Percentiles rank a stretch among this genome's conserved stretches.
phyloP scores from a whole-genome alignment of 2,888 invertebrate species.

The Drosophila emarginata region DNA sequence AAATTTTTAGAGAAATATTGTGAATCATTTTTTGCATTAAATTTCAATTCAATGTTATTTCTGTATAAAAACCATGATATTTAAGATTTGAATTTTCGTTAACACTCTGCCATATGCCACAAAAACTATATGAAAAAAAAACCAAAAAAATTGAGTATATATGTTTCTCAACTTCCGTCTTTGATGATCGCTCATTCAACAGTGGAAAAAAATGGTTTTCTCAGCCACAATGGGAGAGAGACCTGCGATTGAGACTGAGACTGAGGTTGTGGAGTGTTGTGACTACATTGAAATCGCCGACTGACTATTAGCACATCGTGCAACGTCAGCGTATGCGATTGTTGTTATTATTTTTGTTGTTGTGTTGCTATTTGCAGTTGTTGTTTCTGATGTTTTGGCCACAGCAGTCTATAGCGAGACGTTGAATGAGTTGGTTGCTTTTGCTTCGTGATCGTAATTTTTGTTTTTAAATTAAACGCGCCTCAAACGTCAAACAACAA shows the following conservation, averaged over 20 bases:
- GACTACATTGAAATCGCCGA: conserved; percentile 22
- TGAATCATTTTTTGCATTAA: no score
- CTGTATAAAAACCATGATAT: no score
- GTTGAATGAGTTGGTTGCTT: conserved; percentile 35
- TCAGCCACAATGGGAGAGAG: conserved; percentile 4
- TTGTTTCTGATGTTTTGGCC: conserved; percentile 31
- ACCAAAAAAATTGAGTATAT: conserved; percentile 10
- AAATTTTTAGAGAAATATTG: no score
- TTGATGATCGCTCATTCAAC: conserved; percentile 25
- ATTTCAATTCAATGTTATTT: no score
- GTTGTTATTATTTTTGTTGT: conserved; percentile 1
- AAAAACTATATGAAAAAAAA: no score
- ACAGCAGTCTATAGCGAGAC: conserved; percentile 18
- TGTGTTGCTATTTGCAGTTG: conserved; percentile 13
- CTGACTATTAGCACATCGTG: conserved; percentile 48
- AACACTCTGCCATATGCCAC: no score
- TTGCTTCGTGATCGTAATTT: conserved; percentile 66
- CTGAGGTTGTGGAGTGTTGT: neutral
- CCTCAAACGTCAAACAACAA: conserved; percentile 47
- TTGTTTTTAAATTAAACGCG: conserved; percentile 65
- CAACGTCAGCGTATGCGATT: conserved; percentile 53
- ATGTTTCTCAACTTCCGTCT: conserved; percentile 41
- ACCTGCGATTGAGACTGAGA: neutral
- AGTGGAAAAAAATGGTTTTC: conserved; percentile 35
- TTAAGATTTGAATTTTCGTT: neutral